Percentiles rank a stretch among this genome's conserved stretches.
These are phyloP conservation scores for Helostoma temminkii DNA, from an alignment of 2,797 vertebrate genomes.

Conservation along the genomic window DNA sequence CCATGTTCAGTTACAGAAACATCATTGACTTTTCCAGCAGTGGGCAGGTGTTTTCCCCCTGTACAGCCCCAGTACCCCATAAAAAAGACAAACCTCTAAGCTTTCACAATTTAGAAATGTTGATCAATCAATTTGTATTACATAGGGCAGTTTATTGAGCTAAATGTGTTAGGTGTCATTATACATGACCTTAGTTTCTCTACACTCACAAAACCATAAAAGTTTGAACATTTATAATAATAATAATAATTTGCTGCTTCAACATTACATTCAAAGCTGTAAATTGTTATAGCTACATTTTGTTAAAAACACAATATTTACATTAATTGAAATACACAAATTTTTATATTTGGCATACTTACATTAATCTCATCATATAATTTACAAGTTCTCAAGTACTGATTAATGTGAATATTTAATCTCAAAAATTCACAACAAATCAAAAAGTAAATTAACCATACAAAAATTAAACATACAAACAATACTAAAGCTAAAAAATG, in stretches of 20 bases:
- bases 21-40: neutral
- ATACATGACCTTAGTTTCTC: slow-evolving; percentile 79
- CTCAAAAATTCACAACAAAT: slow-evolving; percentile 80
- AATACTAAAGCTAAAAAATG: slow-evolving; percentile 84
- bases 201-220: slow-evolving; percentile 95
- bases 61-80: neutral
- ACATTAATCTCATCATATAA: slow-evolving; percentile 95
- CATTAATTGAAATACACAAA: slow-evolving; percentile 97
- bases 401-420: slow-evolving; percentile 86
- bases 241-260: slow-evolving; percentile 91
- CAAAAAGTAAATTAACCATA: slow-evolving; percentile 71
- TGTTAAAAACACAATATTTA: slow-evolving; percentile 99
- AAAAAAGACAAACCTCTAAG: neutral
- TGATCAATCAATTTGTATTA: slow-evolving; percentile 74
- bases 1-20: neutral
- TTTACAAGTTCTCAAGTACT: slow-evolving; percentile 94
- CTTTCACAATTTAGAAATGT: slow-evolving; percentile 25
- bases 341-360: slow-evolving; percentile 99
- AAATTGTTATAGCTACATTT: slow-evolving; percentile 99
- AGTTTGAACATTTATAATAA: slow-evolving; percentile 97
- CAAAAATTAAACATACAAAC: slow-evolving; percentile 82
- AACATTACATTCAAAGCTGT: slow-evolving; percentile 99
- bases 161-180: slow-evolving; percentile 85
- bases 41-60: neutral
- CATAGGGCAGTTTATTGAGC: slow-evolving; percentile 86